phyloP scores from a whole-genome alignment of 2,113 vertebrate species.

The Antigone vipio region DNA sequence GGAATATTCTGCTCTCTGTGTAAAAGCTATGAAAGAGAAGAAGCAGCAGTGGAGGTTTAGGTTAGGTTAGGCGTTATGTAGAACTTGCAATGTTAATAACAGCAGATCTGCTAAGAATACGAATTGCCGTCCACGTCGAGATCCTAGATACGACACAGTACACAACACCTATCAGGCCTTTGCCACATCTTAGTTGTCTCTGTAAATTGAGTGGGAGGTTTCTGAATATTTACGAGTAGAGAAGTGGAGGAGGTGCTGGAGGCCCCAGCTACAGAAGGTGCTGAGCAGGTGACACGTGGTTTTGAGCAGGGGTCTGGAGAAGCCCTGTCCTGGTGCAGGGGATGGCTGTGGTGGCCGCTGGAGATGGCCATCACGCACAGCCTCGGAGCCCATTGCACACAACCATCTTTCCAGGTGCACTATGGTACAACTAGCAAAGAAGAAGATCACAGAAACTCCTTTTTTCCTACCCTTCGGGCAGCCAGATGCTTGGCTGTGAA shows the following conservation, averaged over 20 bases:
- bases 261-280: background rate
- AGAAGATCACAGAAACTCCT: background rate
- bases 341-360: fast-evolving
- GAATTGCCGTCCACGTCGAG: fast-evolving
- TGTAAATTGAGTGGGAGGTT: background rate
- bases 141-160: fast-evolving
- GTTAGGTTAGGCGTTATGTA: background rate
- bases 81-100: background rate
- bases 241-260: background rate
- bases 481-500: background rate
- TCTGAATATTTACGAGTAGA: fast-evolving
- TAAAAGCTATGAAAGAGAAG: background rate
- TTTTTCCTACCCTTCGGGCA: background rate
- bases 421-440: background rate
- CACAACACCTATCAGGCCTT: fast-evolving
- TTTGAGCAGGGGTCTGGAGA: background rate
- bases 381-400: fast-evolving
- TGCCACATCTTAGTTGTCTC: fast-evolving
- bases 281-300: fast-evolving
- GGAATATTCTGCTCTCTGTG: background rate
- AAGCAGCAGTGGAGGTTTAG: background rate
- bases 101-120: background rate
- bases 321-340: fast-evolving
- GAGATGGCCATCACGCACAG: fast-evolving
- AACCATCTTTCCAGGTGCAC: fast-evolving